Evolutionary conservation across 1,140 invertebrate species (phyloP), one percentile per base, ranked within the genome.

Genomic region (Bombus superbus): DNA sequence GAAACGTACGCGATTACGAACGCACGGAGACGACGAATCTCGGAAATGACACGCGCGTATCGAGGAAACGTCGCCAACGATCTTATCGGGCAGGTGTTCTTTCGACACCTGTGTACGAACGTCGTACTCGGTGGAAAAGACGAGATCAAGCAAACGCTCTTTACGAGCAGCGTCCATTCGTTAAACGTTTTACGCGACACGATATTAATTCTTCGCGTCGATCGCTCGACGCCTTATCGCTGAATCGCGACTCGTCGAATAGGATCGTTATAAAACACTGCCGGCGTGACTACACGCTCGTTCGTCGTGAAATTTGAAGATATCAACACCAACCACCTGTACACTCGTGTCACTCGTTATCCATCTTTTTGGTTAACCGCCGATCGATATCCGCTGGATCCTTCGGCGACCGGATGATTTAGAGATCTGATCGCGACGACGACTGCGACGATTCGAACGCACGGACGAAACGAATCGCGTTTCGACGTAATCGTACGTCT

Each of bases 51-150:
- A 68, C 59, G 72, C 59, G 72, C 15, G 3, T 74, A 53, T 79
- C 64, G n/a, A 68, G 10, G 40, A 71, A 71, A 71, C 38, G 66
- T 66, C 15, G 32, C 42, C 47, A 47, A 57, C 68, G 71, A 59
- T 62, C 22, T 44, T 13, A 40, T 35, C 3, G 59, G 66, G 79
- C 85, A 90, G 89, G 82, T 89, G 89, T 82, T 82, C 18, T 44
- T 32, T 59, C 42, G 53, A 87, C 82, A 90, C 83, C 79, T 87
- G 89, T 89, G 89, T 87, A 71, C 8, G n/a, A 28, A 35, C 74
- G 66, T 68, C 53, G 40, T 69, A 47, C 32, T 40, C n/a, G 47
- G 40, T 35, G 28, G 75, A 38, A 18, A 75, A 38, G 73, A 11
- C 38, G 35, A 74, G 68, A 68, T 85, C 81, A 81, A 87, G 68